phyloP scores from a whole-genome alignment of 1,140 invertebrate species.

The Bombyx mandarina region DNA sequence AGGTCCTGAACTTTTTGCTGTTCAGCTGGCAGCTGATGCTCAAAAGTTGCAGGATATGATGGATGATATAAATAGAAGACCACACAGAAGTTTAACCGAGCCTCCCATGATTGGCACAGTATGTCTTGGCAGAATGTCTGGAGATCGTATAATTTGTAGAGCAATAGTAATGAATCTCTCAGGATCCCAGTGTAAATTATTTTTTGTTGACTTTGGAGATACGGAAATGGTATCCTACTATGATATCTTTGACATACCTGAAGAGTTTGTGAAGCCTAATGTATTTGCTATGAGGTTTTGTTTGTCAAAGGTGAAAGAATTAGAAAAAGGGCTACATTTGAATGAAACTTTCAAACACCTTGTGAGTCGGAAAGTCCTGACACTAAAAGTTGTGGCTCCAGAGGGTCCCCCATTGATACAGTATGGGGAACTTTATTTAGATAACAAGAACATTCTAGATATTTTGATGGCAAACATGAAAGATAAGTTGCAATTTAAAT shows the following conservation, averaged over 20 bases:
- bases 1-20: conserved; percentile 80
- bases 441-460: conserved; percentile 72
- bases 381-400: conserved; percentile 75
- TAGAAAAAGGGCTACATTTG: conserved; percentile 76
- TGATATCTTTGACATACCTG: conserved; percentile 80
- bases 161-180: conserved; percentile 80
- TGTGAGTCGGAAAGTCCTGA: conserved; percentile 74
- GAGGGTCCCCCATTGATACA: conserved; percentile 79
- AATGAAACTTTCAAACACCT: conserved; percentile 79
- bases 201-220: conserved; percentile 85
- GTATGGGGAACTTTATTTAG: conserved; percentile 76
- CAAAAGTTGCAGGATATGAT: conserved; percentile 75
- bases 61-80: conserved; percentile 75
- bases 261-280: conserved; percentile 77
- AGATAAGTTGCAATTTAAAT: conserved; percentile 58
- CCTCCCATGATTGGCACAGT: conserved; percentile 78
- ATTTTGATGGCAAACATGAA: conserved; percentile 64
- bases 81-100: conserved; percentile 73
- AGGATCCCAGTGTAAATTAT: conserved; percentile 74
- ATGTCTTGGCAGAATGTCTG: conserved; percentile 78
- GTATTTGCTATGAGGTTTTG: conserved; percentile 82
- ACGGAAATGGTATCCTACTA: conserved; percentile 77
- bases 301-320: conserved; percentile 76
- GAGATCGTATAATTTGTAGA: conserved; percentile 77
- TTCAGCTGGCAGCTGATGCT: conserved; percentile 75